phyloP scores from a whole-genome alignment of 2,113 vertebrate species.

The Bostrychus sinensis region DNA sequence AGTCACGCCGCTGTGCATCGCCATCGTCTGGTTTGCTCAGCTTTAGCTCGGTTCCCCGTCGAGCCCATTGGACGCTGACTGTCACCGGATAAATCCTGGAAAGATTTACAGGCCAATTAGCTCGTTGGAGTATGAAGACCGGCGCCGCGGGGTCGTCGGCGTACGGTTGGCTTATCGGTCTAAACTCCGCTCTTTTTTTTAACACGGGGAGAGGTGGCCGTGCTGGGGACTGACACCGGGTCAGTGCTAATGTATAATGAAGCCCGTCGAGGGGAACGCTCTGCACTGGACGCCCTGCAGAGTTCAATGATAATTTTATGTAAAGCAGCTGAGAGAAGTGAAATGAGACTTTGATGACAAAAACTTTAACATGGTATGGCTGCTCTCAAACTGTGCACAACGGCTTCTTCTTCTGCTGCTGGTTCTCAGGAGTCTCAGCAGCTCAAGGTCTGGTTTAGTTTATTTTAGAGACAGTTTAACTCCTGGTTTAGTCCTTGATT shows the following conservation, averaged over 20 bases:
- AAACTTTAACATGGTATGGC: not conserved
- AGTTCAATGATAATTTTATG: constrained; percentile 30
- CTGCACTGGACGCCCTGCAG: constrained; percentile 4
- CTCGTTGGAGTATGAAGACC: constrained; percentile 43
- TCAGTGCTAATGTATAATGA: constrained; percentile 37
- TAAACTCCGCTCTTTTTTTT: constrained; percentile 33
- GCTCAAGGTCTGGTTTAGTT: too few species aligned
- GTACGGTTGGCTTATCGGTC: constrained; percentile 53
- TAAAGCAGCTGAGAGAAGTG: constrained; percentile 21
- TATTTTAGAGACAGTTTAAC: too few species aligned
- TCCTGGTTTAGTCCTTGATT: too few species aligned
- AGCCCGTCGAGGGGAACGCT: constrained; percentile 1
- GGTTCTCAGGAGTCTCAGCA: too few species aligned
- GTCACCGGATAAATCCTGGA: constrained; percentile 34
- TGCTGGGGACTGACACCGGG: constrained; percentile 12
- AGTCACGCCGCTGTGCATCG: constrained; percentile 9
- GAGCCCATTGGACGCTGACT: constrained; percentile 24
- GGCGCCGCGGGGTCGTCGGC: constrained; percentile 34
- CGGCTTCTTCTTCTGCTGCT: too few species aligned
- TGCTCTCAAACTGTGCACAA: not conserved
- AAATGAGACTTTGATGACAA: not conserved
- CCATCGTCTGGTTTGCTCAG: constrained; percentile 6
- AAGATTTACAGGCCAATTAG: constrained; percentile 62
- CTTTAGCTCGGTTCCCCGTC: constrained; percentile 13
- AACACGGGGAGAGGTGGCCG: constrained; percentile 40